Conservation (phyloP, 2,888 invertebrate species). For the Pristionchus mayeri region DNA sequence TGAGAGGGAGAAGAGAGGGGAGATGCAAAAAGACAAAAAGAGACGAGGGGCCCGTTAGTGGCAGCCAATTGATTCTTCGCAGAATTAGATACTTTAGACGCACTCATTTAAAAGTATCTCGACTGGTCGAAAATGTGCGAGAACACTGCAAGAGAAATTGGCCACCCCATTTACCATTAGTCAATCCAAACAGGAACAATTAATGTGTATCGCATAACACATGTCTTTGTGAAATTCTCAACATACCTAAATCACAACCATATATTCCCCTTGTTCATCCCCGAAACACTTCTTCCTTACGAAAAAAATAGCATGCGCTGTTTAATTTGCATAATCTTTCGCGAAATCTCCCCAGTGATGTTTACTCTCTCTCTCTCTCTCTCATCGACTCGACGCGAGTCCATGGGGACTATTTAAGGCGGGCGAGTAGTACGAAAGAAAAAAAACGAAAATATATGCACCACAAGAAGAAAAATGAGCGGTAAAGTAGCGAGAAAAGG, state of each 20-base stretch:
- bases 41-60: neutral
- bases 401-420: neutral
- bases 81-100: too few relatives aligned
- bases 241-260: too few relatives aligned
- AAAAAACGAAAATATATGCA: constrained; percentile 24
- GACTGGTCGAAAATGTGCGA: too few relatives aligned
- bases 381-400: neutral
- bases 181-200: too few relatives aligned
- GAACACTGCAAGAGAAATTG: too few relatives aligned
- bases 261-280: too few relatives aligned
- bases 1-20: constrained; percentile 14
- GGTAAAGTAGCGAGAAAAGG: neutral
- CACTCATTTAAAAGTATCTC: too few relatives aligned
- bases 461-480: constrained; percentile 3
- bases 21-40: constrained; percentile 34
- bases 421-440: neutral
- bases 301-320: neutral
- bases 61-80: constrained; percentile 20
- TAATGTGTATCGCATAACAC: too few relatives aligned
- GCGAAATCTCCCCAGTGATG: neutral
- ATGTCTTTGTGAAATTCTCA: too few relatives aligned
- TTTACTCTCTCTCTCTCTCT: neutral
- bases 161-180: too few relatives aligned
- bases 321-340: constrained; percentile 29
- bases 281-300: too few relatives aligned